A percentile compares a stretch with the other conserved stretches of the same genome.
phyloP scores from a whole-genome alignment of 2,113 vertebrate species.

The Muntiacus reevesi region DNA sequence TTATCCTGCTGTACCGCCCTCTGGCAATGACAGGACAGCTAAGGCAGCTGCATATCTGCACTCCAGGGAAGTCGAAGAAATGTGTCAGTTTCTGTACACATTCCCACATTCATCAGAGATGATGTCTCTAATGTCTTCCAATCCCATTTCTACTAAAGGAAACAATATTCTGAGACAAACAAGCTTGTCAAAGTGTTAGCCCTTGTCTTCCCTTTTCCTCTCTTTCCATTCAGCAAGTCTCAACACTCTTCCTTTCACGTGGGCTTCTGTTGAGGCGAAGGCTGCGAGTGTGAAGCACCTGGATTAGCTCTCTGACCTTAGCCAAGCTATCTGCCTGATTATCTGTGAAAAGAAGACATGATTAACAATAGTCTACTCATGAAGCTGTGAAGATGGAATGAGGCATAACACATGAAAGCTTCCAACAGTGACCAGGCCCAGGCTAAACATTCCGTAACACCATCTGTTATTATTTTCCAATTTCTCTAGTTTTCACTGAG shows the following conservation, averaged over 20 bases:
- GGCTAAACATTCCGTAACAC: neutral
- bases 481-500: neutral
- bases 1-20: neutral
- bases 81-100: neutral
- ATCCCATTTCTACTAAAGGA: neutral
- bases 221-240: neutral
- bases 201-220: neutral
- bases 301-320: neutral
- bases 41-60: neutral
- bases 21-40: neutral
- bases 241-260: neutral
- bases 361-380: neutral
- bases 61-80: neutral
- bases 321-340: neutral
- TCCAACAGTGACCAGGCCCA: neutral
- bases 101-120: neutral
- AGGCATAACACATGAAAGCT: neutral
- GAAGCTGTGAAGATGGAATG: neutral
- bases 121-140: neutral
- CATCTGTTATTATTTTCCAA: neutral
- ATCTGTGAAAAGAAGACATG: neutral
- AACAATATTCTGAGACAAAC: neutral
- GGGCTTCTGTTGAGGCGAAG: neutral
- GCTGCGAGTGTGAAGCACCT: neutral
- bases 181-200: neutral